Conservation (phyloP, 2,113 vertebrate species). For the Trogon melanurus region DNA sequence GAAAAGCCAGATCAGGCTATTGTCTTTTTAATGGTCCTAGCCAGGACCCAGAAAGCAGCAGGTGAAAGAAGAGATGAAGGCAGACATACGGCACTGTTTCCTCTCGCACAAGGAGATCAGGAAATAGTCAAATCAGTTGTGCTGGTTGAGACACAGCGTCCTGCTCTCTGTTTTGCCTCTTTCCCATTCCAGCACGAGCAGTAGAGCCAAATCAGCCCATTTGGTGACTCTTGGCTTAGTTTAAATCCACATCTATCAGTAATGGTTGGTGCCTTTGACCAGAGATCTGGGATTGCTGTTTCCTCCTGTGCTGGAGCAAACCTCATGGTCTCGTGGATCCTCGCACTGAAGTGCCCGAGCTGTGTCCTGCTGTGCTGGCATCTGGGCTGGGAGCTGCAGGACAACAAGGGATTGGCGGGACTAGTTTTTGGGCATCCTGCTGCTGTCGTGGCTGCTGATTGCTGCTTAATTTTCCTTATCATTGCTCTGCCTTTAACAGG, state of each 20-base stretch:
- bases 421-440: not conserved
- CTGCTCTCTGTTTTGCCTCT: not conserved
- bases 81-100: rapidly evolving
- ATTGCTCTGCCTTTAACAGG: not conserved
- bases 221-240: rapidly evolving
- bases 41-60: not conserved
- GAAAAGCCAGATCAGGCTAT: not conserved
- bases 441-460: not conserved
- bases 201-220: not conserved
- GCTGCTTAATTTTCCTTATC: not conserved
- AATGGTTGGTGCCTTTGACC: no score
- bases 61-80: not conserved
- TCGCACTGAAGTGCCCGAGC: not conserved
- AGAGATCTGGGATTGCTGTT: no score
- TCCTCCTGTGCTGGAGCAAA: no score
- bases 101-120: not conserved
- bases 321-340: no score
- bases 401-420: not conserved
- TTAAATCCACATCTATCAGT: not conserved
- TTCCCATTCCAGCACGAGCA: rapidly evolving
- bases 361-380: not conserved
- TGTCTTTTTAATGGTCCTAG: not conserved
- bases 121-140: not conserved
- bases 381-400: not conserved
- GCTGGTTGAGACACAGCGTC: not conserved